These are phyloP conservation scores for Papilio machaon DNA, from an alignment of 1,140 invertebrate species.

Conservation along the genomic window DNA sequence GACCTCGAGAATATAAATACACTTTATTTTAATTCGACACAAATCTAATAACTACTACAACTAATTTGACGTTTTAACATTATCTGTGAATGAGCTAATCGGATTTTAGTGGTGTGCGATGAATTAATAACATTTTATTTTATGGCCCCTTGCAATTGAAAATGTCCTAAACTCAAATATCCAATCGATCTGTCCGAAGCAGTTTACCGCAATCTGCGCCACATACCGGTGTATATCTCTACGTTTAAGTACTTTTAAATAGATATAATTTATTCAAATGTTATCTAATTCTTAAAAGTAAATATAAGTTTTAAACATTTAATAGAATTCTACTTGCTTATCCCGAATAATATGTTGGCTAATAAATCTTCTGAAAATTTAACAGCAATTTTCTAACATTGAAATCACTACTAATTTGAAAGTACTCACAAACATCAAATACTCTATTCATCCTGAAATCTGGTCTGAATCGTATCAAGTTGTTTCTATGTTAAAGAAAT, in stretches of 20 bases:
- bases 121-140: constrained; percentile 55
- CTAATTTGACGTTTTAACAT: constrained; percentile 25
- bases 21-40: constrained; percentile 34
- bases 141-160: constrained; percentile 72
- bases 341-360: constrained; percentile 72
- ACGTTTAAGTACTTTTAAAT: constrained; percentile 74
- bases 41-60: constrained; percentile 38
- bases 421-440: constrained; percentile 24
- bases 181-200: constrained; percentile 61
- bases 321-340: constrained; percentile 70
- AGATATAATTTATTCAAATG: constrained; percentile 57
- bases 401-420: constrained; percentile 38
- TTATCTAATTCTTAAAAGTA: constrained; percentile 57
- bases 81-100: constrained; percentile 49
- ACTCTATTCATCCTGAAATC: background rate
- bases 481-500: background rate
- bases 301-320: constrained; percentile 60
- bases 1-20: background rate
- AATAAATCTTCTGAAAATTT: constrained; percentile 78
- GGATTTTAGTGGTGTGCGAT: constrained; percentile 49
- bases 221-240: constrained; percentile 57
- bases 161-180: constrained; percentile 54
- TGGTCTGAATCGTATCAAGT: background rate
- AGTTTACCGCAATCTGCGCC: constrained; percentile 60
- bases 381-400: constrained; percentile 57